Evolutionary conservation across 2,797 vertebrate species (phyloP).

Genomic region (Luscinia megarhynchos): DNA sequence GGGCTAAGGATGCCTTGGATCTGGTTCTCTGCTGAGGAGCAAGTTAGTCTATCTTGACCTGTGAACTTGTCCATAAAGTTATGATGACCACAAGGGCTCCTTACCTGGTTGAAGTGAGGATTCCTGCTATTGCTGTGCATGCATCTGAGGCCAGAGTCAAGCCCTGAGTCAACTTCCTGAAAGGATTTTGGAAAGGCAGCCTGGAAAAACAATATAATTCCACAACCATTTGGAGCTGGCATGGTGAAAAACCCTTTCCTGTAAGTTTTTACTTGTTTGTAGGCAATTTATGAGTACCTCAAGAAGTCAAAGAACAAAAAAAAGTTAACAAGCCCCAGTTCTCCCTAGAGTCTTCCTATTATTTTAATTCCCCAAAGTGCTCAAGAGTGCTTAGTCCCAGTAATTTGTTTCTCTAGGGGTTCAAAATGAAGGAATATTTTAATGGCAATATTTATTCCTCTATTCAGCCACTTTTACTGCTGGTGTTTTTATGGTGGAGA

Average conservation of each 20-base stretch:
- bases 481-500: conserved; percentile 48
- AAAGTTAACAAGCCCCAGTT: neutral
- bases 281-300: conserved; percentile 64
- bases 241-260: conserved; percentile 54
- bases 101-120: conserved; percentile 18
- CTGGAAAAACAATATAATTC: conserved; percentile 69
- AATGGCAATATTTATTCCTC: conserved; percentile 33
- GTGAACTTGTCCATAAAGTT: neutral
- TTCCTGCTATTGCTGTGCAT: neutral
- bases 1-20: neutral
- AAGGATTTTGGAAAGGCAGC: conserved; percentile 56
- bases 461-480: conserved; percentile 26
- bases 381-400: neutral
- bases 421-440: conserved; percentile 45
- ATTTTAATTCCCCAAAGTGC: conserved; percentile 31
- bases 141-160: conserved; percentile 15
- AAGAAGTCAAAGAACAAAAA: conserved; percentile 15
- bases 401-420: conserved; percentile 22
- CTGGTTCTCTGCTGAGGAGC: neutral
- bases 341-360: conserved; percentile 3
- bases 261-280: conserved; percentile 57
- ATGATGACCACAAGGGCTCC: neutral
- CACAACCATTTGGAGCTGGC: conserved; percentile 53
- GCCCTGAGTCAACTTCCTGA: conserved; percentile 65
- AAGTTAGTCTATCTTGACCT: neutral